phyloP scores from a whole-genome alignment of 2,888 invertebrate species.

The Mimachlamys varia region DNA sequence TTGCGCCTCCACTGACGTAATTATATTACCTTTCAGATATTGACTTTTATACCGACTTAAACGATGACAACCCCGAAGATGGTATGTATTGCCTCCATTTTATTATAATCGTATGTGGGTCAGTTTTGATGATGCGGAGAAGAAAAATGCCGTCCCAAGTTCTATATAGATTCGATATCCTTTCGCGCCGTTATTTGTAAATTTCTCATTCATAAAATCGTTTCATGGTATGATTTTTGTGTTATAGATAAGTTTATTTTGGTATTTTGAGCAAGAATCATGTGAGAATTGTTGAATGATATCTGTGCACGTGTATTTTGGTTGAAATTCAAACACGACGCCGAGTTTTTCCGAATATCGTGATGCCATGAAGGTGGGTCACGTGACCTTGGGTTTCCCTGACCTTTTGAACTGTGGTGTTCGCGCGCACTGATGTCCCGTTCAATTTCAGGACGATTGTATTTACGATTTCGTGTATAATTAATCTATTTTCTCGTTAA shows the following conservation, averaged over 20 bases:
- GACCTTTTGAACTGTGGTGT: slow-evolving; percentile 75
- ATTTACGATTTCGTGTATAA: neutral
- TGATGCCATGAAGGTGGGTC: slow-evolving; percentile 76
- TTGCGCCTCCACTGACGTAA: slow-evolving; percentile 62
- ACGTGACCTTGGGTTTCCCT: slow-evolving; percentile 76
- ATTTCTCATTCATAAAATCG: slow-evolving; percentile 37
- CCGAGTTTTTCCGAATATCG: slow-evolving; percentile 71
- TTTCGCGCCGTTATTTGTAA: slow-evolving; percentile 51
- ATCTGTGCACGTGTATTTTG: slow-evolving; percentile 69
- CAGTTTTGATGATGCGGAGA: slow-evolving; percentile 69
- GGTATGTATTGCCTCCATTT: slow-evolving; percentile 69
- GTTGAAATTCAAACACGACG: slow-evolving; percentile 73
- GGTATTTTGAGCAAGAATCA: neutral
- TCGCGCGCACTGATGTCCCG: slow-evolving; percentile 62
- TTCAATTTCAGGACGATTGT: slow-evolving; percentile 42
- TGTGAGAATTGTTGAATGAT: slow-evolving; percentile 40
- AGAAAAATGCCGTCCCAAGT: slow-evolving; percentile 65
- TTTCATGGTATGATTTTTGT: slow-evolving; percentile 28
- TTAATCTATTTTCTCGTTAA: neutral
- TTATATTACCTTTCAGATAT: slow-evolving; percentile 77
- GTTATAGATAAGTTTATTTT: slow-evolving; percentile 5
- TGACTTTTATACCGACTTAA: slow-evolving; percentile 76
- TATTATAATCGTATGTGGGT: slow-evolving; percentile 61
- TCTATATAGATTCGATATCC: slow-evolving; percentile 54
- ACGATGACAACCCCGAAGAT: slow-evolving; percentile 75